Conservation (phyloP, 2,888 invertebrate genomes). For the Volucella inflata region DNA sequence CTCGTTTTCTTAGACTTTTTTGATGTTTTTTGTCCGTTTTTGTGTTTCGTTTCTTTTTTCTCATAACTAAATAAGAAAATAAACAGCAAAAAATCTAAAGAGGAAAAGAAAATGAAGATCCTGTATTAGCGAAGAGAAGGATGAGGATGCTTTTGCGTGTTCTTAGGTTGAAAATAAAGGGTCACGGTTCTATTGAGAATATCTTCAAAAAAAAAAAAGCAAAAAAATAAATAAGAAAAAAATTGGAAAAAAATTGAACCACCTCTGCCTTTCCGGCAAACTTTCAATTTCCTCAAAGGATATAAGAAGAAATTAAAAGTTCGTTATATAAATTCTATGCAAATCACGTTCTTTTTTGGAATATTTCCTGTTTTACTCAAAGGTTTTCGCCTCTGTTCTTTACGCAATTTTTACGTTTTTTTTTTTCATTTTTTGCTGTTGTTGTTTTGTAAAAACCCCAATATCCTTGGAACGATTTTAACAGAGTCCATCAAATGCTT, state of each 20-base stretch:
- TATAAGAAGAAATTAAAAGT: slow-evolving; percentile 62
- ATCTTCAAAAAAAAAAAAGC: background rate
- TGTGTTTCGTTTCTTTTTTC: background rate
- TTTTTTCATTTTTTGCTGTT: background rate
- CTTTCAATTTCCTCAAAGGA: slow-evolving; percentile 65
- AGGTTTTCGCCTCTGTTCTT: slow-evolving; percentile 1
- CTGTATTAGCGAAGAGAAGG: slow-evolving; percentile 21
- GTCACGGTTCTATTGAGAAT: slow-evolving; percentile 41
- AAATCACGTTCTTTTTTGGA: slow-evolving; percentile 55
- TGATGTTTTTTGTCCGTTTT: background rate
- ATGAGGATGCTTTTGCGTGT: background rate
- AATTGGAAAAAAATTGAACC: background rate
- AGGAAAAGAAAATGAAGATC: slow-evolving; percentile 10
- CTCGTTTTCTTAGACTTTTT: background rate
- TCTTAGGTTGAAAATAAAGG: slow-evolving; percentile 42
- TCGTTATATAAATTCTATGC: slow-evolving; percentile 65
- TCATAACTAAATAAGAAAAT: slow-evolving; percentile 1
- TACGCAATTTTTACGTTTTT: slow-evolving; percentile 1
- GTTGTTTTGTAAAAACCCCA: background rate
- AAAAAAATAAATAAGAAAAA: too few relatives aligned
- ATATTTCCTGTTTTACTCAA: slow-evolving; percentile 15
- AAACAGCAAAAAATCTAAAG: background rate
- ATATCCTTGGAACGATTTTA: slow-evolving; percentile 35
- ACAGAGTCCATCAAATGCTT: slow-evolving; percentile 42
- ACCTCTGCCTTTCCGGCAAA: background rate